Evolutionary conservation across 2,888 invertebrate genomes (phyloP).

Genomic region (Vesta saturnalis): DNA sequence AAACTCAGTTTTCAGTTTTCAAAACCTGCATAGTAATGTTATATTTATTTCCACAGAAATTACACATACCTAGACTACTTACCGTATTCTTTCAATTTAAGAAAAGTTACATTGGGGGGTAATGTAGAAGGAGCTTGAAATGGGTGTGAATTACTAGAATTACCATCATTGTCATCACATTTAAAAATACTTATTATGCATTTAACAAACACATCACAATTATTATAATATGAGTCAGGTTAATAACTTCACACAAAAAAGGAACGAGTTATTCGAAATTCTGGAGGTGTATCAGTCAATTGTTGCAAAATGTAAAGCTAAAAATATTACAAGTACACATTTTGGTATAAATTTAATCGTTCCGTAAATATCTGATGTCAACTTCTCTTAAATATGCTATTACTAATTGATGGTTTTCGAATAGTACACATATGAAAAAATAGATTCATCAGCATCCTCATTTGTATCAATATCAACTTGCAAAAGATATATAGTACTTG

Average conservation of each 20-base stretch:
- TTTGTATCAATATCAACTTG: neutral
- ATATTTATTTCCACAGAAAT: neutral
- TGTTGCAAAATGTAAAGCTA: slow-evolving; percentile 69
- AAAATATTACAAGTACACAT: neutral
- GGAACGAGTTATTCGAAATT: slow-evolving; percentile 68
- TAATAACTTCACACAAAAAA: slow-evolving; percentile 70
- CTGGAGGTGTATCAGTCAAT: slow-evolving; percentile 71
- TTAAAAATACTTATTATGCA: slow-evolving; percentile 48
- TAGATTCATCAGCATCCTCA: slow-evolving; percentile 9
- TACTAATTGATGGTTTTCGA: slow-evolving; percentile 74
- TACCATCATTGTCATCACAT: slow-evolving; percentile 35
- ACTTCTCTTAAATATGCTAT: slow-evolving; percentile 76
- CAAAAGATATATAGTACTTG: neutral
- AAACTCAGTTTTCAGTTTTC: slow-evolving; percentile 68
- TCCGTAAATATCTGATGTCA: slow-evolving; percentile 66
- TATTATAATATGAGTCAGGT: slow-evolving; percentile 67
- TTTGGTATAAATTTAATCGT: neutral
- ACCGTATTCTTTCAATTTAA: slow-evolving; percentile 71
- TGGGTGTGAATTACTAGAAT: slow-evolving; percentile 42
- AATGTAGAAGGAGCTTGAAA: slow-evolving; percentile 51
- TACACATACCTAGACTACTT: no score
- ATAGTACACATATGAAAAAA: slow-evolving; percentile 73
- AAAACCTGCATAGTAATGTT: slow-evolving; percentile 59
- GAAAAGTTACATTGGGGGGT: slow-evolving; percentile 66
- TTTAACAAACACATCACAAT: slow-evolving; percentile 64